Evolutionary conservation across 2,113 vertebrate genomes (phyloP).

Genomic region (Agapornis roseicollis): DNA sequence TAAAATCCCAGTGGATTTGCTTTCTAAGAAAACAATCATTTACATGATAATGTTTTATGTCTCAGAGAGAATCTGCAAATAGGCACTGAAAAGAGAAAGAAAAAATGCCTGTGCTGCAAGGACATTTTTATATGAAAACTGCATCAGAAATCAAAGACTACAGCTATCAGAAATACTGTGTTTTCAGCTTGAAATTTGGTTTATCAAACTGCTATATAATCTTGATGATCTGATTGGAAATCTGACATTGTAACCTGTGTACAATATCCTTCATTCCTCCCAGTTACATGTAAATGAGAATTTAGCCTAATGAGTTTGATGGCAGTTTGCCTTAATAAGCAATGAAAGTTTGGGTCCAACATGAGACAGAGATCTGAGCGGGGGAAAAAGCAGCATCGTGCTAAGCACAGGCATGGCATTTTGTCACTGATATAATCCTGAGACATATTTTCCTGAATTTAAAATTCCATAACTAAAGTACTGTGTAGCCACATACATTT

Average conservation of each 20-base stretch:
- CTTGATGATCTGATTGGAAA: conserved; percentile 22
- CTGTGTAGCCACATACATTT: background rate
- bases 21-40: conserved; percentile 58
- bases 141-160: conserved; percentile 29
- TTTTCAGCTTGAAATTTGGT: conserved; percentile 28
- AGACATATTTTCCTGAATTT: background rate
- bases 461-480: background rate
- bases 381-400: background rate
- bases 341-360: background rate
- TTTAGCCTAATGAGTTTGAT: background rate
- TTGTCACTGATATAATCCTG: background rate
- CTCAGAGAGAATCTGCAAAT: conserved; percentile 7
- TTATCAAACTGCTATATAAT: conserved; percentile 36
- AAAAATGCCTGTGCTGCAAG: background rate
- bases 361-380: background rate
- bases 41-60: conserved; percentile 39
- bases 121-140: conserved; percentile 4
- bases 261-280: background rate
- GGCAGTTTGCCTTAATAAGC: background rate
- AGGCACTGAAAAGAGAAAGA: background rate
- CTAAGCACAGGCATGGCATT: background rate
- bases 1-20: conserved; percentile 46
- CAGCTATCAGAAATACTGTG: background rate
- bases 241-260: background rate
- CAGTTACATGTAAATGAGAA: conserved; percentile 2